Percentiles rank a stretch among this genome's conserved stretches.
Conservation (phyloP, 1,140 invertebrate genomes). For the Drosophila obscura region DNA sequence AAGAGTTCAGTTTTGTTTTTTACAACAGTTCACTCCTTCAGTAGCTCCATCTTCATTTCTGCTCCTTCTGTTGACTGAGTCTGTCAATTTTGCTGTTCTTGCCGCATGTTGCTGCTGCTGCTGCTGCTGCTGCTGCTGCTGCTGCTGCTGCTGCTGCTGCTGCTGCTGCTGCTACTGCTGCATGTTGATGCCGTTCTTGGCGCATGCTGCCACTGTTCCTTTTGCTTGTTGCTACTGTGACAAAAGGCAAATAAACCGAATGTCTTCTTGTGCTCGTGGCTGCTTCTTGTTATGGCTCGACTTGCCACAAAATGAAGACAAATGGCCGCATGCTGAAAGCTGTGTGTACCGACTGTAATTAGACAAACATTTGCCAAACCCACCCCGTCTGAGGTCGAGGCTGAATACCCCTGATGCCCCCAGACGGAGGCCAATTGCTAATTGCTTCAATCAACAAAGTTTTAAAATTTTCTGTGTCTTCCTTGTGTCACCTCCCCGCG, state of each 20-base stretch:
- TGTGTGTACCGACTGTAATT: slow-evolving; percentile 70
- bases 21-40: slow-evolving; percentile 6
- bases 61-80: slow-evolving; percentile 49
- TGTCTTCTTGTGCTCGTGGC: slow-evolving; percentile 6
- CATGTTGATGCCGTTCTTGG: slow-evolving; percentile 53
- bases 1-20: not conserved
- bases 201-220: slow-evolving; percentile 39
- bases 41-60: slow-evolving; percentile 3
- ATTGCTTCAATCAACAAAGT: slow-evolving; percentile 78
- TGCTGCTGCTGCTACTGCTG: slow-evolving; percentile 42
- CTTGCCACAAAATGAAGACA: slow-evolving; percentile 73
- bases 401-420: no score
- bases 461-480: slow-evolving; percentile 34
- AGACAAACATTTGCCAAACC: slow-evolving; percentile 73
- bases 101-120: slow-evolving; percentile 11
- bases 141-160: slow-evolving; percentile 34
- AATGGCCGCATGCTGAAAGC: slow-evolving; percentile 77
- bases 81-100: slow-evolving; percentile 46
- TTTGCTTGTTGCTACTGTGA: slow-evolving; percentile 58
- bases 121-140: slow-evolving; percentile 41
- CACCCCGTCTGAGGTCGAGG: no score
- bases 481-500: no score
- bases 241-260: slow-evolving; percentile 72
- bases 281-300: not conserved
- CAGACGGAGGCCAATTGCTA: slow-evolving; percentile 65